Evolutionary conservation across 2,888 invertebrate species (phyloP), one percentile per base, ranked within the genome.

Genomic region (Eristalis arbustorum): DNA sequence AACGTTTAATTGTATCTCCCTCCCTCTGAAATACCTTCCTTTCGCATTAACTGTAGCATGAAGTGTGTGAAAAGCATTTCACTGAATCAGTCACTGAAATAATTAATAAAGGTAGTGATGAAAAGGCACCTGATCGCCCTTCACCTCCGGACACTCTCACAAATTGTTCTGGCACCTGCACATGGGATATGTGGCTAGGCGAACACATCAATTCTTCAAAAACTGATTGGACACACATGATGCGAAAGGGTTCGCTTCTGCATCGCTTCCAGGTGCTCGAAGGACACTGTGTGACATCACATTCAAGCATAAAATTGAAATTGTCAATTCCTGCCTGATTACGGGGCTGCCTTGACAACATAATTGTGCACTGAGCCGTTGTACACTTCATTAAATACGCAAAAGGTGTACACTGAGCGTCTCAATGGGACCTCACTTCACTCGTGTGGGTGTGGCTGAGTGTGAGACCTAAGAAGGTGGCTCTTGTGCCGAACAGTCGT

Each of bases 351-450:
- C 59, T 59, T 18, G 49, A 18, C 37, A 40, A 40, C 61, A 61
- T 61, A 40, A 49, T 49, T 73, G 72, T 34, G 72, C 62, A 42
- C 49, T 73, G 72, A 63, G 42, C 72, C 72, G 62, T 49, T 73
- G 63, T 73, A 63, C 49, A 73, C 72, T 49, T 73, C 63, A 73
- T 63, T 49, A 73, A 73, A 61, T 72, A 62, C n/a, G 61, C 28
- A 62, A 18, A 68, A 59, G 59, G 57, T 37, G 18, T 37, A 23
- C 23, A 25, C 59, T 14, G 25, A 59, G 49, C 49, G 8, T 18
- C 49, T 18, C 49, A 49, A 49, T 49, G 49, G n/a, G 42, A n/a
- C 42, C 4, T 13, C 42, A 42, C 42, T 42, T 4, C 31, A 31
- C n/a, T 42, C 14, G 49, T 8, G 8, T 49, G 49, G 6, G 18